These are phyloP conservation scores for Pheosia gnoma DNA, from an alignment of 2,888 invertebrate species.

Conservation along the genomic window DNA sequence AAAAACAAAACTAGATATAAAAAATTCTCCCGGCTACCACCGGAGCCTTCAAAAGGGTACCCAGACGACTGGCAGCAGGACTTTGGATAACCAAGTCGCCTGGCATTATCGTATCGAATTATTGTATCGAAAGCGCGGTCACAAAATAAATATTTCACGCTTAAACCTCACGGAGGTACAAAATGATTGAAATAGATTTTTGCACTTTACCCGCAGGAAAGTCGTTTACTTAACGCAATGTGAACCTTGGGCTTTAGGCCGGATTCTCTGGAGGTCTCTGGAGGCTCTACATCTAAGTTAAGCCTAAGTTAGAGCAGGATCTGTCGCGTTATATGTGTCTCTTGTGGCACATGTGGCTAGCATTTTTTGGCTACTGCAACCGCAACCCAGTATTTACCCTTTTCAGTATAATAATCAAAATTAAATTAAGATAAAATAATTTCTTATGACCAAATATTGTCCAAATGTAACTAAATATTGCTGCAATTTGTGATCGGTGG, in stretches of 20 bases:
- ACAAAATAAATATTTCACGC: background rate
- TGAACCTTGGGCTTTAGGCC: slow-evolving; percentile 57
- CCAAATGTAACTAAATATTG: too few species aligned
- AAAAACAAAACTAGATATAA: too few species aligned
- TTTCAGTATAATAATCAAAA: slow-evolving; percentile 12
- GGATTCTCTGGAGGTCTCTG: slow-evolving; percentile 54
- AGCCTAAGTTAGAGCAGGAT: slow-evolving; percentile 67
- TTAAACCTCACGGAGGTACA: slow-evolving; percentile 12
- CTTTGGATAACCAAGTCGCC: too few species aligned
- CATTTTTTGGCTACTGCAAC: slow-evolving; percentile 54
- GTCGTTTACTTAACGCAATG: slow-evolving; percentile 57
- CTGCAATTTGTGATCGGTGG: too few species aligned
- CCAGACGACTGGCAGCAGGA: too few species aligned
- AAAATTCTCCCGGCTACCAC: too few species aligned
- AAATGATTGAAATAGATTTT: slow-evolving; percentile 44
- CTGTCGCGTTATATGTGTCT: slow-evolving; percentile 62
- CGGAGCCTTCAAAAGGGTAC: too few species aligned
- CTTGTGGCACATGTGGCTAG: slow-evolving; percentile 58
- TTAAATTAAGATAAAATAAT: background rate
- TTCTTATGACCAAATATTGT: too few species aligned
- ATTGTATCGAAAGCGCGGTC: background rate
- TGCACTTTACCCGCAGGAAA: slow-evolving; percentile 35
- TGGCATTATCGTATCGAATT: too few species aligned
- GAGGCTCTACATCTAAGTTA: slow-evolving; percentile 72
- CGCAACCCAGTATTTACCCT: slow-evolving; percentile 41